phyloP scores from a whole-genome alignment of 2,797 vertebrate species.

The Falco concolor region DNA sequence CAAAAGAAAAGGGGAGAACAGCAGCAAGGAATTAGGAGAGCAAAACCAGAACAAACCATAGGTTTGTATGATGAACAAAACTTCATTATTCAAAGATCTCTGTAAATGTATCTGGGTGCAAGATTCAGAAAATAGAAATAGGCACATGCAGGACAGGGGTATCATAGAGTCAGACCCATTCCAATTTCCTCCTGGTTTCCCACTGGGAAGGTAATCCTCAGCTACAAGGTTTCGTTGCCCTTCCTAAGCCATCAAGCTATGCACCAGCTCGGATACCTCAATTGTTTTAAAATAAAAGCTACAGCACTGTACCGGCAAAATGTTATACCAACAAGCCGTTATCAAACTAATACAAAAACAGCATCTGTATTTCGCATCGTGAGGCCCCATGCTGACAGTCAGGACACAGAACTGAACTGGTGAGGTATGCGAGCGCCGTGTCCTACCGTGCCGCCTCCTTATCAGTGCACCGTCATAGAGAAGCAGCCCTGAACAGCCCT shows the following conservation, averaged over 20 bases:
- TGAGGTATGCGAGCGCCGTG: background rate
- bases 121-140: background rate
- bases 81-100: background rate
- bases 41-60: background rate
- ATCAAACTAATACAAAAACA: background rate
- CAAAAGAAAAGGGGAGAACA: background rate
- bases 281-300: background rate
- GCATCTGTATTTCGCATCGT: fast-evolving
- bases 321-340: background rate
- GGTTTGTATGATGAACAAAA: background rate
- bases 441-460: background rate
- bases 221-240: fast-evolving
- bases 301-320: background rate
- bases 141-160: background rate
- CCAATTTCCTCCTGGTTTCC: background rate
- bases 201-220: background rate
- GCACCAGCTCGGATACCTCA: background rate
- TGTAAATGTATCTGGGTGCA: background rate
- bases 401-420: background rate
- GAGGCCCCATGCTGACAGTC: background rate
- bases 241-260: background rate
- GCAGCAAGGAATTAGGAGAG: background rate
- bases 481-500: background rate
- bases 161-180: background rate
- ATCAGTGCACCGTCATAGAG: background rate